Base-by-base conservation (phyloP, 2,113 vertebrate genomes). In the Piaya cayana region DNA sequence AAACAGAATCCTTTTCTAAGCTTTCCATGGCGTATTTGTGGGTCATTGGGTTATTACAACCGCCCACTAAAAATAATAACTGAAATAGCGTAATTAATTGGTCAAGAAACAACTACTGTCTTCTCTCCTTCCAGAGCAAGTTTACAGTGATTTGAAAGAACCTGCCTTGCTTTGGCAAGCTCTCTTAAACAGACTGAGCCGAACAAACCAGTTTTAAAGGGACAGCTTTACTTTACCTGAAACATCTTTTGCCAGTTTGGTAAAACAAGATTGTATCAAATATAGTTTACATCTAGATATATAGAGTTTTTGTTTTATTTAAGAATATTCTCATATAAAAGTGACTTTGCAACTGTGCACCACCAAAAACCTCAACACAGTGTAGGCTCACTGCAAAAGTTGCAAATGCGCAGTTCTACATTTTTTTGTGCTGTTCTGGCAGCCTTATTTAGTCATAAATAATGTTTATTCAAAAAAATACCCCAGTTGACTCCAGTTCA, bases 321-420 rank as follows among this genome's bases (percentile, higher is more conserved):
- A 85, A 84, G 56, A 84, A 63, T 20, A 59, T 84, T 95, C 49
- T 75, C 74, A 80, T 81, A 84, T 62, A 96, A 96, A 96, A 95
- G 45, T 34, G 72, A 93, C 29, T 49, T 69, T 89, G 75, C 37
- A 86, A 45, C 32, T 45, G n/a, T 1, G 6, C 21, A 64, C 37
- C 2, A 4, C 34, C 37, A 88, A 88, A 60, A 71, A 69, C 9
- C 6, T 91, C 74, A 85, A 83, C 50, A 67, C 62, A 93, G 95
- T n/a, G 49, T 65, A 77, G 37, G 26, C 72, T 92, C n/a, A 91
- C 56, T 62, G 88, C 72, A 86, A 86, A 96, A 94, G 79, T 19
- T 65, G 65, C 62, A 92, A 88, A 92, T 39, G 76, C 19, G 89
- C 22, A 67, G 49, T 68, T 90, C 68, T 86, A 83, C 23, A 52